Base-by-base conservation (phyloP, 2,113 vertebrate genomes). In the Corythornis vintsioides region DNA sequence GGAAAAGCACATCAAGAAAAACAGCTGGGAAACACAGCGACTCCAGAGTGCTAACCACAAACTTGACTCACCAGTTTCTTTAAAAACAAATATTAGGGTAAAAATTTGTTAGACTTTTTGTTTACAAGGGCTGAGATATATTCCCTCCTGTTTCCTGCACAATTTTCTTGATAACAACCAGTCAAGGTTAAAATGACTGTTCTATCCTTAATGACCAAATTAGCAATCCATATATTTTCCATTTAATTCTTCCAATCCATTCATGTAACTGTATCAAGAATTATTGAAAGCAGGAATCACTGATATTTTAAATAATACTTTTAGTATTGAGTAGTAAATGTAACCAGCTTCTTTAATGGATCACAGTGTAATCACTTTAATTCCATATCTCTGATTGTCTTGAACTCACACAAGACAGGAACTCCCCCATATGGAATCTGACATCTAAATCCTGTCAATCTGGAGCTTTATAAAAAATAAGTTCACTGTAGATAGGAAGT, bases 141-240 rank as follows among this genome's bases (percentile, higher is more conserved):
- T 72, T 88, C 85, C 43, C 74, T 87, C 74, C 63, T 11, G 63
- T 67, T 94, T 91, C 52, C 59, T 91, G 47, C n/a, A 73, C 33
- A 63, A 70, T 59, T 43, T 2, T 4, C 10, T 70, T 60, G 56
- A 86, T 92, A 90, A 48, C 47, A 86, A 91, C 35, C 29, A 7
- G 43, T 74, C 40, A 35, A 87, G 42, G 47, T 81, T 42, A 89
- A 76, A 86, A 83, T 47, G 6, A 92, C 38, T 76, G 47, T 24
- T 86, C 47, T 77, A 70, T 63, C 43, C 47, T 52, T 40, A 87
- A 89, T 25, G 29, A 90, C 13, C 1, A 10, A 61, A 94, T 60
- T 71, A 65, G 64, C 94, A 95, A 96, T 87, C 87, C 16, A 80
- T 85, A 10, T 33, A 77, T 87, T 89, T 95, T 88, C 33, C 60